phyloP scores from a whole-genome alignment of 2,888 invertebrate species.

The Diaphora mendica region DNA sequence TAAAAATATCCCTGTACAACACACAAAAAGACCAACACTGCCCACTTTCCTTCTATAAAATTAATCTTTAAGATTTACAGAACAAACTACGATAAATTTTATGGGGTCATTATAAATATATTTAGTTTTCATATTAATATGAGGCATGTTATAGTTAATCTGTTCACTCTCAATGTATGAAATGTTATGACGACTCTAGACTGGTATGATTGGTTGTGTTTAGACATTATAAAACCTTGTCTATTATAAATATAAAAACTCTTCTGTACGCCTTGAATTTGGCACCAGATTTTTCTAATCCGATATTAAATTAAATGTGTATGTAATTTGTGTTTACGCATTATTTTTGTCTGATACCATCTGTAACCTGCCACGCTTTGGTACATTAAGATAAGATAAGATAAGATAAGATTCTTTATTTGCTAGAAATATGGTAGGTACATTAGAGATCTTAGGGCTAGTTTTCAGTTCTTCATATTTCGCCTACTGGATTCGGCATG shows the following conservation, averaged over 20 bases:
- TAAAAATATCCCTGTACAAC: no score
- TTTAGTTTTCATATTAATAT: background rate
- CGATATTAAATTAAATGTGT: background rate
- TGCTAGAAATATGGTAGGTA: no score
- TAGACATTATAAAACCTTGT: conserved; percentile 23
- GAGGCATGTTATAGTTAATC: conserved; percentile 28
- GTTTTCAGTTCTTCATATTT: no score
- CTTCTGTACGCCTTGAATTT: background rate
- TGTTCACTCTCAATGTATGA: conserved; percentile 30
- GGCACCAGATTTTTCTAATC: background rate
- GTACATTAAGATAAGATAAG: no score
- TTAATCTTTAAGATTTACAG: background rate
- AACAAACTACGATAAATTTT: background rate
- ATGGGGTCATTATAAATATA: background rate
- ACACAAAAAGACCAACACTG: no score
- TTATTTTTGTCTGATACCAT: background rate
- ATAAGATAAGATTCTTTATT: no score
- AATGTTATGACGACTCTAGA: conserved; percentile 48
- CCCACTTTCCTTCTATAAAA: background rate
- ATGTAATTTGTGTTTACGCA: background rate
- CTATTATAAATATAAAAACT: conserved; percentile 1
- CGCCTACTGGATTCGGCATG: no score
- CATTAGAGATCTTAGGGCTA: no score
- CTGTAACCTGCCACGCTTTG: no score
- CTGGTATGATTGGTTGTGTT: conserved; percentile 33